A percentile compares a stretch with the other conserved stretches of the same genome.
phyloP scores from a whole-genome alignment of 37 sponge, comb jelly and placozoan genomes.

The Hexactinellida sp. region DNA sequence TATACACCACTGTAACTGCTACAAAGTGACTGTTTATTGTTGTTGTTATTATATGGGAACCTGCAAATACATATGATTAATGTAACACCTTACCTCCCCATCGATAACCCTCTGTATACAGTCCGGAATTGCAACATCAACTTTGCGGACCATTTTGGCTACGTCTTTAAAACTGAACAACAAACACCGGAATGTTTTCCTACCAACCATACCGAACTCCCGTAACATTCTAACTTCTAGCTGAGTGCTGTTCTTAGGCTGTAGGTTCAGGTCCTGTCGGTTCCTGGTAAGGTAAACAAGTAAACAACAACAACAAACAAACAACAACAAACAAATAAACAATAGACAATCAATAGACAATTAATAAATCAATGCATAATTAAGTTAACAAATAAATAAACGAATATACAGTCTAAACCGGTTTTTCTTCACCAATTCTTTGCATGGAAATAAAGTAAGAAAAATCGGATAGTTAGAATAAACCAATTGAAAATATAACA shows the following conservation, averaged over 20 bases:
- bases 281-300: background rate
- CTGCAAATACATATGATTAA: no score
- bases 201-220: background rate
- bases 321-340: background rate
- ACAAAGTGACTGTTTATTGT: no score
- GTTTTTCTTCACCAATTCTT: no score
- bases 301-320: background rate
- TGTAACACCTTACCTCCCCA: background rate
- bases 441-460: no score
- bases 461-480: no score
- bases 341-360: no score
- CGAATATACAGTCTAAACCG: no score
- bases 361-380: no score
- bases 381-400: no score
- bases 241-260: background rate
- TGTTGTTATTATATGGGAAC: no score
- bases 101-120: background rate
- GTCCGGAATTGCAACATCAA: background rate
- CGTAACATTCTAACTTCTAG: background rate
- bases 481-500: no score
- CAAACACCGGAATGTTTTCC: slow-evolving; percentile 10
- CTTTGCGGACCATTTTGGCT: background rate
- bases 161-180: background rate
- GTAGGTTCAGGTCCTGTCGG: slow-evolving; percentile 12
- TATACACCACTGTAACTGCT: no score